A percentile compares a stretch with the other conserved stretches of the same genome.
phyloP scores from a whole-genome alignment of 2,888 invertebrate species.

The Melanchra persicariae region DNA sequence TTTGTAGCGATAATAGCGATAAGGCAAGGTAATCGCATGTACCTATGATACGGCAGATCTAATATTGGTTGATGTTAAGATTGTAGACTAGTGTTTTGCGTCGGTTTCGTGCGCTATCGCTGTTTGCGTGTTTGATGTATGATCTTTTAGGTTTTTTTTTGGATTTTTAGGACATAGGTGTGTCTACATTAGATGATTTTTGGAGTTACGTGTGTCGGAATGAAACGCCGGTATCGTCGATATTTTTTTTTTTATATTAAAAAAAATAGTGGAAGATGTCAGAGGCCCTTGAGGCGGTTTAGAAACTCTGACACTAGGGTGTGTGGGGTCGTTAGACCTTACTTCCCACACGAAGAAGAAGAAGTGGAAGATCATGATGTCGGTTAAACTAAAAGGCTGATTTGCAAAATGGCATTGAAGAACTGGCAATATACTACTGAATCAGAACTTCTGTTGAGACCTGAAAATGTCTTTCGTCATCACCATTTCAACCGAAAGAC shows the following conservation, averaged over 20 bases:
- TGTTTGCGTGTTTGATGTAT: slow-evolving; percentile 42
- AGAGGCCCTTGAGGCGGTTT: too few species aligned
- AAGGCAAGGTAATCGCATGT: slow-evolving; percentile 64
- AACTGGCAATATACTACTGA: too few species aligned
- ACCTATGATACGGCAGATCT: slow-evolving; percentile 60
- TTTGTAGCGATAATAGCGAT: slow-evolving; percentile 66
- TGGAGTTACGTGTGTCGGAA: slow-evolving; percentile 5
- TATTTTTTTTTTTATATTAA: too few species aligned
- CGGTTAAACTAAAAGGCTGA: too few species aligned
- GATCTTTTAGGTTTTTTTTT: slow-evolving; percentile 32
- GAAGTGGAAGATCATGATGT: too few species aligned
- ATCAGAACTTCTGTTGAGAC: too few species aligned
- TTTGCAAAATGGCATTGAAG: too few species aligned
- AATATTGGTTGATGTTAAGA: slow-evolving; percentile 65
- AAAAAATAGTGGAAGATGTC: too few species aligned
- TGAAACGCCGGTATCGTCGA: background rate
- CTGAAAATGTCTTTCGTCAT: too few species aligned
- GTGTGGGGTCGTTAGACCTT: too few species aligned
- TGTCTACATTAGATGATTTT: slow-evolving; percentile 8
- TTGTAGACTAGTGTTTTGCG: slow-evolving; percentile 56
- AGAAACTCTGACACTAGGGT: too few species aligned
- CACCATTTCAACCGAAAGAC: background rate
- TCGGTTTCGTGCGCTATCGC: slow-evolving; percentile 59
- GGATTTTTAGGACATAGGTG: background rate
- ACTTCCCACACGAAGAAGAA: too few species aligned